A percentile compares a stretch with the other conserved stretches of the same genome.
These are phyloP conservation scores for Quadroppia sp. DNA, from an alignment of 2,888 invertebrate species.

Conservation along the genomic window DNA sequence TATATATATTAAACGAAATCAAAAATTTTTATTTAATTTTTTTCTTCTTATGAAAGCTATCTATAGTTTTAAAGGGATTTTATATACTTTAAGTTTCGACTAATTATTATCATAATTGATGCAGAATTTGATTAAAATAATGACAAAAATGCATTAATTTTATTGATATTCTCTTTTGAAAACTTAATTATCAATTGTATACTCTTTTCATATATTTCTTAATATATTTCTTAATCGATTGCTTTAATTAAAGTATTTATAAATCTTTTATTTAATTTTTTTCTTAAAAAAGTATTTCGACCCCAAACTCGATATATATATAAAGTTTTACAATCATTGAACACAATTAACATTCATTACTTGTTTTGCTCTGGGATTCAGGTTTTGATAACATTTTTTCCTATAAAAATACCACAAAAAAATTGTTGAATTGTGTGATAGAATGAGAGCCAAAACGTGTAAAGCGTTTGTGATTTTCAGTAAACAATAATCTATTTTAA, in stretches of 20 bases:
- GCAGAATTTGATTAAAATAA: slow-evolving; percentile 5
- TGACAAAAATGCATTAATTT: slow-evolving; percentile 11
- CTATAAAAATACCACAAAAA: neutral
- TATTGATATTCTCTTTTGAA: neutral
- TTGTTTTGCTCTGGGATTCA: neutral
- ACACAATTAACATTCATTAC: neutral
- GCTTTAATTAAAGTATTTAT: neutral
- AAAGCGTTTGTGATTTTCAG: neutral
- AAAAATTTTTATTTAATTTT: neutral
- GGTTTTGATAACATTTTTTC: neutral
- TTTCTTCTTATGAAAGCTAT: neutral
- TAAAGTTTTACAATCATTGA: neutral
- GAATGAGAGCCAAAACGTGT: neutral
- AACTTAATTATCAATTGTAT: neutral
- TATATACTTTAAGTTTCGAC: neutral
- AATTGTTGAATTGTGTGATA: neutral
- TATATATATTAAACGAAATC: neutral
- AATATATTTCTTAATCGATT: neutral
- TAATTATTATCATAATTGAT: neutral
- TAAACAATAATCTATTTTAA: slow-evolving; percentile 2
- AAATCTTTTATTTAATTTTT: neutral
- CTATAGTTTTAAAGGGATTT: neutral
- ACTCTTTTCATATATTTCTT: neutral
- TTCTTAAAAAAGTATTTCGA: no score
- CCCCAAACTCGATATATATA: neutral